Evolutionary conservation across 2,113 vertebrate species (phyloP), one percentile per base, ranked within the genome.

Genomic region (Vidua macroura): DNA sequence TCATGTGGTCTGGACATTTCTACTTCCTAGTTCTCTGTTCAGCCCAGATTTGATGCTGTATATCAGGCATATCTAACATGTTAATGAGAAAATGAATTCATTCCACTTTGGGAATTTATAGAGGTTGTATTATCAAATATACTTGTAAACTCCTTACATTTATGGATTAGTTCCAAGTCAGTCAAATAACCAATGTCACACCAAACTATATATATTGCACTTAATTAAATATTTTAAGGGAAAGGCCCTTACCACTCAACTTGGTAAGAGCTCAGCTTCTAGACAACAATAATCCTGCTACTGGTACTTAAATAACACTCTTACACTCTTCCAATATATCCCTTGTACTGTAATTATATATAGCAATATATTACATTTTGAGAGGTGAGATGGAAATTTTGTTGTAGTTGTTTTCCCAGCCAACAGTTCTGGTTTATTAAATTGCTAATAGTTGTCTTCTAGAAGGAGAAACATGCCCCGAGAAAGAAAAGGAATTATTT

Each of bases 401-500:
- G 4, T 31, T 60, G 12, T 73, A 56, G 33, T 72, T 87, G 33
- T 91, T 94, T 72, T n/a, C 19, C 28, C 18, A 74, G n/a, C 31
- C 58, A 92, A 43, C 53, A 88, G 43, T 80, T 96, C 25, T 79
- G 41, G 8, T 73, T 80, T 94, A 49, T 77, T 86, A 74, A 92
- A 86, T 67, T 86, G 46, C 20, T 80, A 77, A 76, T 79, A 77
- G 46, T 83, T 86, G 46, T 30, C 58, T 49, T 16, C 37, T 83
- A 51, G 55, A 90, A 62, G 44, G 63, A 51, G 28, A 93, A 85
- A 82, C 52, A 75, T 59, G 48, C 39, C 86, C 7, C 0, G 4
- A 74, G 89, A 81, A 92, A 75, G 30, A 89, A 89, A 95, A 92
- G 6, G 10, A 76, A 77, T 96, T 91, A 69, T 86, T 92, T 92